These are phyloP conservation scores for Nannoperca obscura DNA, from an alignment of 2,797 vertebrate genomes.

Conservation along the genomic window DNA sequence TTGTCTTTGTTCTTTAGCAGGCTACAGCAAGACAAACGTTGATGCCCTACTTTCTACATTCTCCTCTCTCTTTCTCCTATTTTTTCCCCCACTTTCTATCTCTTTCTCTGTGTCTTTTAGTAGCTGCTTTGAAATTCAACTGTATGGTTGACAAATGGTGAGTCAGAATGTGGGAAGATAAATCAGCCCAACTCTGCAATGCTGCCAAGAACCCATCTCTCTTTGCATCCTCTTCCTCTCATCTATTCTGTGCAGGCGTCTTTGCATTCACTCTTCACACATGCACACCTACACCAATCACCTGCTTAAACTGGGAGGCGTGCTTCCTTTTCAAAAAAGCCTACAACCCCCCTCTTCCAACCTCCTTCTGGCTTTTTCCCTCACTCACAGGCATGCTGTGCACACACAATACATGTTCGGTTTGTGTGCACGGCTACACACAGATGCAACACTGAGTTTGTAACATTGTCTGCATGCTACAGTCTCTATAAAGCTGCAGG, in stretches of 20 bases:
- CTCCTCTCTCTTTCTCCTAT: conserved; percentile 1
- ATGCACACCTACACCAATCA: conserved; percentile 75
- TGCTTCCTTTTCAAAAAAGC: conserved; percentile 64
- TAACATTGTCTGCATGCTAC: conserved; percentile 43
- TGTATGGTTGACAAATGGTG: conserved; percentile 76
- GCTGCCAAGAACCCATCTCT: conserved; percentile 64
- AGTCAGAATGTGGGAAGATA: conserved; percentile 82
- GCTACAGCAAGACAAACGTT: conserved; percentile 25
- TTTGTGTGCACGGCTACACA: conserved; percentile 22
- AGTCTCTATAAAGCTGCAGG: conserved; percentile 63
- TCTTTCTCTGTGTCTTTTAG: conserved; percentile 47
- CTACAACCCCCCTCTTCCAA: conserved; percentile 38
- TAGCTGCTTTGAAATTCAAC: conserved; percentile 74
- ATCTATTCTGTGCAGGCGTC: conserved; percentile 66
- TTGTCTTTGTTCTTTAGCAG: conserved; percentile 26
- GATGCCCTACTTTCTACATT: conserved; percentile 50
- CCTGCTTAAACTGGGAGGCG: conserved; percentile 64
- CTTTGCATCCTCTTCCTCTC: conserved; percentile 55
- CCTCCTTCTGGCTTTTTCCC: conserved; percentile 16
- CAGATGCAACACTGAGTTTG: conserved; percentile 34
- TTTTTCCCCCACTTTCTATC: conserved; percentile 3
- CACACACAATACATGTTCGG: conserved; percentile 27
- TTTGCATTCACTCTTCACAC: conserved; percentile 68
- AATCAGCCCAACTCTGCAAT: conserved; percentile 69
- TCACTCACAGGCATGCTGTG: conserved; percentile 19